Evolutionary conservation across 2,888 invertebrate species (phyloP).

Genomic region (Deilephila porcellus): DNA sequence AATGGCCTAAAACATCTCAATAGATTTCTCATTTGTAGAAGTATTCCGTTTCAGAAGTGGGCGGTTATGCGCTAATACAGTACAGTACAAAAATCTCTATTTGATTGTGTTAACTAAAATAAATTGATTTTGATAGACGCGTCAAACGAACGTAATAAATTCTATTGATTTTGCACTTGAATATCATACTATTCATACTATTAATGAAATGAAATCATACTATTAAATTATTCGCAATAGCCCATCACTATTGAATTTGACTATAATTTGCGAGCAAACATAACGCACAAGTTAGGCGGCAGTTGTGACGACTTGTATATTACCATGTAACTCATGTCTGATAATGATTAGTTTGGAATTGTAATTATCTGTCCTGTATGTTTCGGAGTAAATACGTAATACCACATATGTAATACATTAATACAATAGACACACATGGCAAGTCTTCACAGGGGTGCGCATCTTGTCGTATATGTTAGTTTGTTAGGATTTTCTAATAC

Average conservation of each 20-base stretch:
- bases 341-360: constrained; percentile 2
- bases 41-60: no score
- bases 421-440: no score
- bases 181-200: background rate
- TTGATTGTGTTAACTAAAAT: no score
- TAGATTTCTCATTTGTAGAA: no score
- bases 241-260: background rate
- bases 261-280: background rate
- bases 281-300: background rate
- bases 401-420: no score
- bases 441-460: no score
- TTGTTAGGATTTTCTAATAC: no score
- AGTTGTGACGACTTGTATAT: background rate
- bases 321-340: constrained; percentile 1
- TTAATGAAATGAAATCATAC: background rate
- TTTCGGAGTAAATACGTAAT: background rate
- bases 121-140: no score
- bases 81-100: no score
- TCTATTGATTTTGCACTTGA: background rate
- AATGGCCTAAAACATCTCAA: no score
- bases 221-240: background rate
- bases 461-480: no score
- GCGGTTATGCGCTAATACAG: no score
- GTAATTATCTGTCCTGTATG: background rate
- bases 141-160: background rate